phyloP scores from a whole-genome alignment of 2,113 vertebrate genomes.

The Saguinus imperator region DNA sequence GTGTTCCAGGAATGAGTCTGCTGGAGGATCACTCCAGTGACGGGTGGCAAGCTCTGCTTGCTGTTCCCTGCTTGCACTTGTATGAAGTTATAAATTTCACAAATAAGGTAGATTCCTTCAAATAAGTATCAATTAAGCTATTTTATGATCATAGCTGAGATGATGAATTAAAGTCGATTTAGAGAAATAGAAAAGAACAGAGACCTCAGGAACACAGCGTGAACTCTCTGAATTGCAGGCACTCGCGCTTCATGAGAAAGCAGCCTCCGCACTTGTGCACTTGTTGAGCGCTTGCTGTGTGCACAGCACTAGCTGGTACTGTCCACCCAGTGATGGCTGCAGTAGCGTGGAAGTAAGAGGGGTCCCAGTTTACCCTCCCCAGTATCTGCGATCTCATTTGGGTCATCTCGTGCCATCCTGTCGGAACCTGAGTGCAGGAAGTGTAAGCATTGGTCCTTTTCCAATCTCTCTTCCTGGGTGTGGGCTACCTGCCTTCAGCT shows the following conservation, averaged over 20 bases:
- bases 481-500: not conserved
- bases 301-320: not conserved
- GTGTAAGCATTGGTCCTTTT: not conserved
- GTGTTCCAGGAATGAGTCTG: not conserved
- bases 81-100: conserved; percentile 26
- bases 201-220: not conserved
- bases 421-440: not conserved
- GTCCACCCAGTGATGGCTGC: not conserved
- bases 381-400: not conserved
- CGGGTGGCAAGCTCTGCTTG: not conserved
- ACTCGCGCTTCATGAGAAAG: accelerated
- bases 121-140: conserved; percentile 66
- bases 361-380: accelerated
- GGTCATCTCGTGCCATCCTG: not conserved
- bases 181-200: conserved; percentile 23
- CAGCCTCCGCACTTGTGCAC: not conserved
- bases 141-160: conserved; percentile 54
- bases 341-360: accelerated
- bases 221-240: not conserved
- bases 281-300: not conserved
- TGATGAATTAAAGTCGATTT: conserved; percentile 59
- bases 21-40: not conserved
- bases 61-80: not conserved
- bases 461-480: not conserved
- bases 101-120: conserved; percentile 62